phyloP scores from a whole-genome alignment of 2,888 invertebrate genomes.

The Rambutsinella grinnellia region DNA sequence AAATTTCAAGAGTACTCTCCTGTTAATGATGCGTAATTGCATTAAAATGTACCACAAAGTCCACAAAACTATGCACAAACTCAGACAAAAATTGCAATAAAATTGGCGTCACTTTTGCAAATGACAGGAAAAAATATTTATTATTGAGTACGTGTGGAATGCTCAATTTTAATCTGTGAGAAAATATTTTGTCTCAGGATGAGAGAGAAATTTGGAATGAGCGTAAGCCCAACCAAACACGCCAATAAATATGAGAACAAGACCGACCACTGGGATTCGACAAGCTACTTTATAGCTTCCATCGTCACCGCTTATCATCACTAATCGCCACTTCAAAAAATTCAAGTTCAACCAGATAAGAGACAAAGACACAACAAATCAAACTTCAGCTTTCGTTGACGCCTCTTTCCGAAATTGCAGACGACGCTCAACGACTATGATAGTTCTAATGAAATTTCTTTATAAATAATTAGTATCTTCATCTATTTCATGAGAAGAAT shows the following conservation, averaged over 20 bases:
- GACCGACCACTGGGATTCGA: neutral
- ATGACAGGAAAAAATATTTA: neutral
- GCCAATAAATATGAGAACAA: neutral
- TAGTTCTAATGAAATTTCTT: neutral
- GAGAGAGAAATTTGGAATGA: conserved; percentile 34
- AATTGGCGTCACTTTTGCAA: conserved; percentile 34
- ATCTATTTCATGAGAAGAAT: neutral
- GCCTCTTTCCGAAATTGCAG: neutral
- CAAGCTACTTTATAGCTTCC: neutral
- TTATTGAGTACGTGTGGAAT: neutral
- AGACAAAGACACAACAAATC: neutral
- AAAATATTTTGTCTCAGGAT: conserved; percentile 44
- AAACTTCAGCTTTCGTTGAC: neutral
- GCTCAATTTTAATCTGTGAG: conserved; percentile 25
- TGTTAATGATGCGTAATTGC: conserved; percentile 32
- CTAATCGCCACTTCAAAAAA: neutral
- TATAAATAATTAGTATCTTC: neutral
- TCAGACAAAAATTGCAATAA: conserved; percentile 42
- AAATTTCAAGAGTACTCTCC: conserved; percentile 14
- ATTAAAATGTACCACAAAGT: conserved; percentile 11
- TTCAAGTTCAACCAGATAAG: neutral
- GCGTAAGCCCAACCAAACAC: neutral
- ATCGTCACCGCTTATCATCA: neutral
- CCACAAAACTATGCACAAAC: conserved; percentile 2
- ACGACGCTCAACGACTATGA: neutral